Conservation (phyloP, 2,113 vertebrate genomes). For the Terrapene triunguis region DNA sequence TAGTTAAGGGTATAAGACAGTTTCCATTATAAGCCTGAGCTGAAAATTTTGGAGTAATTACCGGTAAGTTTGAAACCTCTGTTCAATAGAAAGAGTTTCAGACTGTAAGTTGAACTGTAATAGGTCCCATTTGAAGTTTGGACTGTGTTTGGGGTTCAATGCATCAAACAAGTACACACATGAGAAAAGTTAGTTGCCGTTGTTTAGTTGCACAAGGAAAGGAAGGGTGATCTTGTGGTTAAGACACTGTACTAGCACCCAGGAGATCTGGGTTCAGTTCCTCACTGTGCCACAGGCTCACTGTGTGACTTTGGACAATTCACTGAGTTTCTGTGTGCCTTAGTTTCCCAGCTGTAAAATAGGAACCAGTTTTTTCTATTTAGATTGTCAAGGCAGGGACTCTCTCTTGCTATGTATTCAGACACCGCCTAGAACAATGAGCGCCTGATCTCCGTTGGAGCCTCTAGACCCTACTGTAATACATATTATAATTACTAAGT, state of each 20-base stretch:
- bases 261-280: not conserved
- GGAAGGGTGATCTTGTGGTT: not conserved
- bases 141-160: not conserved
- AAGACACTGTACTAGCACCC: not conserved
- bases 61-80: not conserved
- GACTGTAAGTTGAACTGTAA: not conserved
- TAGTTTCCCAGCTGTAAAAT: not conserved
- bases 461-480: fast-evolving
- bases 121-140: not conserved
- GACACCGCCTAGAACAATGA: not conserved
- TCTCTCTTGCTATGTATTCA: fast-evolving
- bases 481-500: not conserved
- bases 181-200: not conserved
- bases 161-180: fast-evolving
- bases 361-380: not conserved
- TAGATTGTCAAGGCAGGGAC: not conserved
- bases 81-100: not conserved
- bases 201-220: not conserved
- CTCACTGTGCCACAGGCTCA: not conserved
- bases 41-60: not conserved
- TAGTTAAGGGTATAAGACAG: not conserved
- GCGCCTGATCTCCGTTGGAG: not conserved
- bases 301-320: not conserved
- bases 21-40: not conserved
- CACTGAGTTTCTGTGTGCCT: not conserved